Base-by-base conservation (phyloP, 2,797 vertebrate species). In the Spondyliosoma cantharus region DNA sequence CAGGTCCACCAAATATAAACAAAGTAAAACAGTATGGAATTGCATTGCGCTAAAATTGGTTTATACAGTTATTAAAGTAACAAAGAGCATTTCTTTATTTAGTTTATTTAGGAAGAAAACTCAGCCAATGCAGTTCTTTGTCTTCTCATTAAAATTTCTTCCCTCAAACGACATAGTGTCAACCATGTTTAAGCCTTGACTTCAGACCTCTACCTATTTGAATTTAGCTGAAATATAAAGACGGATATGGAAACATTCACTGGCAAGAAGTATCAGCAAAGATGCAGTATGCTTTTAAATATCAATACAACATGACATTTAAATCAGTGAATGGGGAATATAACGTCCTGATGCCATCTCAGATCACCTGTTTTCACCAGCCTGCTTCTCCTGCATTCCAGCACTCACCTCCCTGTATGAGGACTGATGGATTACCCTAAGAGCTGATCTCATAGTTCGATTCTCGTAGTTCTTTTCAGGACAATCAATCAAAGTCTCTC, bases 391-490 rank as follows among this genome's bases (percentile, higher is more conserved):
- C 42, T 42, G 48, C 64, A 59, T 66, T 61, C 32, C 48, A 16
- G 16, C 14, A 0, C 22, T 60, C 53, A 48, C 16, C 46, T 29
- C 46, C 57, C 71, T 58, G 74, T 37, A 82, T 72, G 61, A 84
- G 52, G 19, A 78, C 64, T 83, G 86, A 90, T 85, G 88, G 78
- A 87, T 86, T 70, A 87, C 78, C 62, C 71, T 43, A 45, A 49
- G 16, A 74, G 32, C 53, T 77, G 80, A 92, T 90, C 87, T 85
- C 81, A 78, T 71, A 82, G 71, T 88, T 88, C 50, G 88, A 86
- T 60, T 73, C n/a, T n/a, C n/a, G n/a, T n/a, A n/a, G n/a, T n/a
- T n/a, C 65, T 49, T 66, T 53, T 52, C 56, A 13, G 71, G 52
- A 48, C 29, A 52, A 80, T 88, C 54, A 56, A 67, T 76, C 70